A percentile compares a stretch with the other conserved stretches of the same genome.
Evolutionary conservation across 2,113 vertebrate species (phyloP).

Genomic region (Oncorhynchus gorbuscha): DNA sequence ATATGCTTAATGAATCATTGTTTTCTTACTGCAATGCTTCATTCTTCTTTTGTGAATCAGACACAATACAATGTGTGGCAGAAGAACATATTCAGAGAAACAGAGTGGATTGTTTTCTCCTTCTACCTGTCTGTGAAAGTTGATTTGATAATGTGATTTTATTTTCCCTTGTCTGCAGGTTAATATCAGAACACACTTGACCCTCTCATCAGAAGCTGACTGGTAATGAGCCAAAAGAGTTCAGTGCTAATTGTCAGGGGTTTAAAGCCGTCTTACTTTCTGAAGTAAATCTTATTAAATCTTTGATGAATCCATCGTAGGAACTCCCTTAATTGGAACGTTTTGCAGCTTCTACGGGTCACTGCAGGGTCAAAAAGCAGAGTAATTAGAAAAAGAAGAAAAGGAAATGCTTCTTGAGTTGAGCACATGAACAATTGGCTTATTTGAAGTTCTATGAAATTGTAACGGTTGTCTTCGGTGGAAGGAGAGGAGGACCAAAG

Average conservation of each 20-base stretch:
- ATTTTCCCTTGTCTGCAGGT: not conserved
- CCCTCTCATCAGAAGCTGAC: not conserved
- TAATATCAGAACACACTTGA: not conserved
- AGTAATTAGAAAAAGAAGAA: slow-evolving; percentile 16
- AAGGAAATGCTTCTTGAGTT: not conserved
- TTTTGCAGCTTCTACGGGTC: slow-evolving; percentile 32
- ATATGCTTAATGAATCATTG: not conserved
- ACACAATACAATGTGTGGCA: too few species aligned
- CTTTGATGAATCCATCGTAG: slow-evolving; percentile 9
- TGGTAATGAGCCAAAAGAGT: not conserved
- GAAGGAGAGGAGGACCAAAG: too few species aligned
- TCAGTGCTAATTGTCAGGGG: not conserved
- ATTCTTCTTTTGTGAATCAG: not conserved
- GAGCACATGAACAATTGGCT: not conserved
- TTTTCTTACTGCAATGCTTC: not conserved
- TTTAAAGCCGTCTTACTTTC: slow-evolving; percentile 2
- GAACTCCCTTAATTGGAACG: slow-evolving; percentile 29
- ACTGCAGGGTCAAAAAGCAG: slow-evolving; percentile 36
- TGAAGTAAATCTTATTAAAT: slow-evolving; percentile 8
- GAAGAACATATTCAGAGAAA: not conserved
- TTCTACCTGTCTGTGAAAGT: not conserved
- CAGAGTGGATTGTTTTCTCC: too few species aligned
- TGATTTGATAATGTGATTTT: not conserved
- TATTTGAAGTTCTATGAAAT: not conserved
- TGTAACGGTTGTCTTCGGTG: too few species aligned